Evolutionary conservation across 2,797 vertebrate genomes (phyloP).

Genomic region (Hoplostethus mediterraneus): DNA sequence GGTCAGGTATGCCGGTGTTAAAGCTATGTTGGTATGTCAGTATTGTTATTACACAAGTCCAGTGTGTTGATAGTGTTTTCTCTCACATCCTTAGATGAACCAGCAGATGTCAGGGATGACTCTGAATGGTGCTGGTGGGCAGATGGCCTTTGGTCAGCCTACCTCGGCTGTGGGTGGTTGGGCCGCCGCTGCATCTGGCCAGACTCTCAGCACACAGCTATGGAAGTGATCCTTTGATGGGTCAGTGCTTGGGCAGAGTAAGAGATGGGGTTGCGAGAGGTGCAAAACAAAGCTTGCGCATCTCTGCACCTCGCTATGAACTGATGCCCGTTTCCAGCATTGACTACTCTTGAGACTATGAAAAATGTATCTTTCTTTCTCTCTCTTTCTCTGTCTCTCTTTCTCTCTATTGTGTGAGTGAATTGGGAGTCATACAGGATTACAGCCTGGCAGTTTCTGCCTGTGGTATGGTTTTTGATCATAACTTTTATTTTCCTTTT

Average conservation of each 20-base stretch:
- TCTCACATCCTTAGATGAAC: conserved; percentile 85
- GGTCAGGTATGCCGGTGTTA: conserved; percentile 85
- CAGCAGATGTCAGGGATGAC: conserved; percentile 95
- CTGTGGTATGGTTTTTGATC: conserved; percentile 78
- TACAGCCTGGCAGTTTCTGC: conserved; percentile 86
- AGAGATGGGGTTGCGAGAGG: conserved; percentile 50
- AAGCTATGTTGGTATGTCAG: not conserved
- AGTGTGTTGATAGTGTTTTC: conserved; percentile 6
- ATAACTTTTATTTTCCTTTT: conserved; percentile 81
- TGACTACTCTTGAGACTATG: conserved; percentile 76
- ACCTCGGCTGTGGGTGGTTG: conserved; percentile 89
- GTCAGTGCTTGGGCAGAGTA: conserved; percentile 50
- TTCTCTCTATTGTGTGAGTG: conserved; percentile 92
- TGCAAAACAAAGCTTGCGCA: conserved; percentile 60
- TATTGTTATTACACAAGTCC: not conserved
- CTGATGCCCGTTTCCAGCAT: conserved; percentile 73
- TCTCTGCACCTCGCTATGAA: conserved; percentile 76
- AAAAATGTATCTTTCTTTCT: conserved; percentile 66
- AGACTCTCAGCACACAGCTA: conserved; percentile 96
- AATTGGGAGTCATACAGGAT: conserved; percentile 85
- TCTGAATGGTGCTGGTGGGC: conserved; percentile 83
- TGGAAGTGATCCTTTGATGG: conserved; percentile 90
- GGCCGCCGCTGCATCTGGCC: conserved; percentile 89
- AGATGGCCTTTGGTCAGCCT: conserved; percentile 89
- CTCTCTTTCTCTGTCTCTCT: conserved; percentile 77